phyloP scores from a whole-genome alignment of 1,140 invertebrate genomes.

The Drosophila littoralis region DNA sequence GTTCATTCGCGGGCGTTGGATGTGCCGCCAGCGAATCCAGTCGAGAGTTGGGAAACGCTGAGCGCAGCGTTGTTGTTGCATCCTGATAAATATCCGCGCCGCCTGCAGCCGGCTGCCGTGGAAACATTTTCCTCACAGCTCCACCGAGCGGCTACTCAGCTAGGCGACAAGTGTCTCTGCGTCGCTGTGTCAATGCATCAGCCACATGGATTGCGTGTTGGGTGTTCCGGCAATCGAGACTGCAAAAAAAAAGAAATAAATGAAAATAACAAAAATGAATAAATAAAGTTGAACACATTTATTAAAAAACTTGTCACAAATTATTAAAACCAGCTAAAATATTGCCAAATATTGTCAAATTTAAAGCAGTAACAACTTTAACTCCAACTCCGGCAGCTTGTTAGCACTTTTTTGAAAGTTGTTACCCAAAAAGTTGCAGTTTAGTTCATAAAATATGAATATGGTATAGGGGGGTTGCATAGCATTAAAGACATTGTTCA shows the following conservation, averaged over 20 bases:
- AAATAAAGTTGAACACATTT: slow-evolving; percentile 32
- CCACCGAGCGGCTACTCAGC: slow-evolving; percentile 9
- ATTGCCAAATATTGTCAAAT: slow-evolving; percentile 75
- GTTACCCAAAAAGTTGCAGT: slow-evolving; percentile 39
- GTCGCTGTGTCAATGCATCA: slow-evolving; percentile 18
- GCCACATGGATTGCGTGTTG: slow-evolving; percentile 45
- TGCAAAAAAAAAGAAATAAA: slow-evolving; percentile 13
- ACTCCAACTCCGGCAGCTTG: slow-evolving; percentile 28
- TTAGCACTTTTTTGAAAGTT: slow-evolving; percentile 70
- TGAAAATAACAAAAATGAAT: slow-evolving; percentile 5
- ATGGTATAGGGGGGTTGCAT: slow-evolving; percentile 10
- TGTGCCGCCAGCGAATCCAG: slow-evolving; percentile 69
- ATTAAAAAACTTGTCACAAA: slow-evolving; percentile 48
- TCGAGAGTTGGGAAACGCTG: slow-evolving; percentile 79
- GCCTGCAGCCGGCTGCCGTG: slow-evolving; percentile 61
- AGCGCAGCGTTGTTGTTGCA: slow-evolving; percentile 74
- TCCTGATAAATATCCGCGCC: slow-evolving; percentile 72
- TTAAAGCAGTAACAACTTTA: slow-evolving; percentile 34
- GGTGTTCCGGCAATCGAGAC: slow-evolving; percentile 32
- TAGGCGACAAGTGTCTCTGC: slow-evolving; percentile 22
- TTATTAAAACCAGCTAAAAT: slow-evolving; percentile 42
- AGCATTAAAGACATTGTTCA: slow-evolving; percentile 41
- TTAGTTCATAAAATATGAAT: slow-evolving; percentile 46
- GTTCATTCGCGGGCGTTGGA: slow-evolving; percentile 30
- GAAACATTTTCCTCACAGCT: slow-evolving; percentile 65